These are phyloP conservation scores for Acrobeloides nanus DNA, from an alignment of 2,888 invertebrate species.

Conservation along the genomic window DNA sequence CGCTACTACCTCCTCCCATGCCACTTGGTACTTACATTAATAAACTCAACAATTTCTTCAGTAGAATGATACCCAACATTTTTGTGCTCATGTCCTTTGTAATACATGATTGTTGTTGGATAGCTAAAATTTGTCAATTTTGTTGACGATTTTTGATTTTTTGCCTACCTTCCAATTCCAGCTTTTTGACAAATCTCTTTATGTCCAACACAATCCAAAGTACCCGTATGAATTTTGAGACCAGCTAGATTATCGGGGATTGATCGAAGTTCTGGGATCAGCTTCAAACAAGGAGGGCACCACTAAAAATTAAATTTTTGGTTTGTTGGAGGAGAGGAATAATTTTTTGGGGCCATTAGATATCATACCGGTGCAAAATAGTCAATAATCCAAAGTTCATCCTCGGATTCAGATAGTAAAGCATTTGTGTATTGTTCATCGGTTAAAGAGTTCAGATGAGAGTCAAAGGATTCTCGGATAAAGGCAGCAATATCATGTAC, in stretches of 20 bases:
- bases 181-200: slow-evolving; percentile 34
- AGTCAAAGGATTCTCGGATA: slow-evolving; percentile 61
- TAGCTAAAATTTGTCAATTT: slow-evolving; percentile 57
- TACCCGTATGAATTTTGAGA: slow-evolving; percentile 23
- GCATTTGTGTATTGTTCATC: slow-evolving; percentile 53
- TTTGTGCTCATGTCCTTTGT: slow-evolving; percentile 59
- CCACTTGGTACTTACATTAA: slow-evolving; percentile 56
- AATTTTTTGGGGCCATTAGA: slow-evolving; percentile 2
- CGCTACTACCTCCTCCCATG: too few relatives aligned
- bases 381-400: slow-evolving; percentile 65
- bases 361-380: slow-evolving; percentile 64
- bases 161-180: slow-evolving; percentile 31
- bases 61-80: slow-evolving; percentile 64
- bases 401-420: slow-evolving; percentile 43
- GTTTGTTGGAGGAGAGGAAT: not conserved
- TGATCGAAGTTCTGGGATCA: slow-evolving; percentile 66
- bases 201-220: slow-evolving; percentile 43
- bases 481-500: slow-evolving; percentile 60
- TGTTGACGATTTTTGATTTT: not conserved
- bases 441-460: slow-evolving; percentile 55
- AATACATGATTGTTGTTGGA: slow-evolving; percentile 67
- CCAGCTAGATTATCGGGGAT: slow-evolving; percentile 59
- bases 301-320: slow-evolving; percentile 56
- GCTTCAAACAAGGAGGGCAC: slow-evolving; percentile 69
- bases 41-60: slow-evolving; percentile 64